phyloP scores from a whole-genome alignment of 2,797 vertebrate genomes.

The Podarcis siculus region DNA sequence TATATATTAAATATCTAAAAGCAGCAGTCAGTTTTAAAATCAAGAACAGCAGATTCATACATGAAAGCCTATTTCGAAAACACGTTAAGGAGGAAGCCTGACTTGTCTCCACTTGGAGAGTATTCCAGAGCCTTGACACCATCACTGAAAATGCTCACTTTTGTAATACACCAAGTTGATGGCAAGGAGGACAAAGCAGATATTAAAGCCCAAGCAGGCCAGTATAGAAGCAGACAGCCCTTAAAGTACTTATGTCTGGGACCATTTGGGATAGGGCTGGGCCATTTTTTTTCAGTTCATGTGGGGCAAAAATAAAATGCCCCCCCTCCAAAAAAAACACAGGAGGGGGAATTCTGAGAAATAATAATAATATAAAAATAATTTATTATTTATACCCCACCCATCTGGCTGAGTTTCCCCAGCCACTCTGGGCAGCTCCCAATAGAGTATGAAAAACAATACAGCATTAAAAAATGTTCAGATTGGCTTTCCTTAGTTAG shows the following conservation, averaged over 20 bases:
- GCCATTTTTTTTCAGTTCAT: too few relatives aligned
- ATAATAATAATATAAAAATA: too few relatives aligned
- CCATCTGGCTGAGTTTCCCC: too few relatives aligned
- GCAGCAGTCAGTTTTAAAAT: not conserved
- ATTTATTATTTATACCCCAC: too few relatives aligned
- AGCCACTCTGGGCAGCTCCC: too few relatives aligned
- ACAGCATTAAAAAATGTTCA: not conserved
- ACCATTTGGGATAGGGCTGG: not conserved
- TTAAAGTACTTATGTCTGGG: not conserved
- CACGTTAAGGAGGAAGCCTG: not conserved
- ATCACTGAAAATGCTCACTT: not conserved
- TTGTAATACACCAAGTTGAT: not conserved
- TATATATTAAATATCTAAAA: not conserved
- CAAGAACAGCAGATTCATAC: not conserved
- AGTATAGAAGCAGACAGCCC: not conserved
- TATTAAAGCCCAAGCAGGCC: not conserved
- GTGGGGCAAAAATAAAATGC: not conserved
- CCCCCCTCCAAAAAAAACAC: not conserved
- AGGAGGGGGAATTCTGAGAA: not conserved
- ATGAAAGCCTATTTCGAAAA: not conserved
- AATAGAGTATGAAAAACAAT: too few relatives aligned
- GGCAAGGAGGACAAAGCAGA: not conserved
- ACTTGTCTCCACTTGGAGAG: not conserved
- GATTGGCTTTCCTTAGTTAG: not conserved
- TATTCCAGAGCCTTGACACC: not conserved